A percentile compares a stretch with the other conserved stretches of the same genome.
Evolutionary conservation across 2,888 invertebrate genomes (phyloP).

Genomic region (Lepidochrysops patricia): DNA sequence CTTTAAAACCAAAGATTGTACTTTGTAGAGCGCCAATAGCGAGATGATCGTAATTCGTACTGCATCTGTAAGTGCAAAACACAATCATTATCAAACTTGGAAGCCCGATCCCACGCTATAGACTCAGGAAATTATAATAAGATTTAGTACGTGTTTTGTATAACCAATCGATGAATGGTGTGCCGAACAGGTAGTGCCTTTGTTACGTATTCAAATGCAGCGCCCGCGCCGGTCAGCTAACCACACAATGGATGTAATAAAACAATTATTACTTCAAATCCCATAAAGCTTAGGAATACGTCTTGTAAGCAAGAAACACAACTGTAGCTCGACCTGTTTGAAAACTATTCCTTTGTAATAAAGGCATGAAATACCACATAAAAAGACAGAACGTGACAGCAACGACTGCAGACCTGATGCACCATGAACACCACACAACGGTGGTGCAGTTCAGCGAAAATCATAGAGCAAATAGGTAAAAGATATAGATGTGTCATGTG

Average conservation of each 20-base stretch:
- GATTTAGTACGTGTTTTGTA: conserved; percentile 10
- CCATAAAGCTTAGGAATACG: not conserved
- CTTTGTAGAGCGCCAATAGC: no score
- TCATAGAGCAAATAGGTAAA: no score
- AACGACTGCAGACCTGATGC: no score
- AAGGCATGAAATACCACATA: no score
- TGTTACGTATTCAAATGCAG: not conserved
- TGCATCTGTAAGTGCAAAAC: not conserved
- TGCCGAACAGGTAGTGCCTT: conserved; percentile 5
- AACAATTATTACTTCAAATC: conserved; percentile 7
- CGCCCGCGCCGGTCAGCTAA: not conserved
- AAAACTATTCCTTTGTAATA: no score
- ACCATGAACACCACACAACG: no score
- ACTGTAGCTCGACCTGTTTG: no score
- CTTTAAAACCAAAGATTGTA: no score
- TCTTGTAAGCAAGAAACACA: not conserved
- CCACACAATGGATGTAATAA: conserved; percentile 7
- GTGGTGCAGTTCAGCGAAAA: no score
- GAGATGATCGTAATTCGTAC: no score
- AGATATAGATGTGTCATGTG: no score
- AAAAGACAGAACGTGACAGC: no score
- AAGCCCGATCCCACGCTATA: not conserved
- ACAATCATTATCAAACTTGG: not conserved
- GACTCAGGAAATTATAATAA: not conserved
- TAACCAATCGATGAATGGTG: not conserved